A percentile compares a stretch with the other conserved stretches of the same genome.
These are phyloP conservation scores for Cybosia mesomella DNA, from an alignment of 2,888 invertebrate species.

Conservation along the genomic window DNA sequence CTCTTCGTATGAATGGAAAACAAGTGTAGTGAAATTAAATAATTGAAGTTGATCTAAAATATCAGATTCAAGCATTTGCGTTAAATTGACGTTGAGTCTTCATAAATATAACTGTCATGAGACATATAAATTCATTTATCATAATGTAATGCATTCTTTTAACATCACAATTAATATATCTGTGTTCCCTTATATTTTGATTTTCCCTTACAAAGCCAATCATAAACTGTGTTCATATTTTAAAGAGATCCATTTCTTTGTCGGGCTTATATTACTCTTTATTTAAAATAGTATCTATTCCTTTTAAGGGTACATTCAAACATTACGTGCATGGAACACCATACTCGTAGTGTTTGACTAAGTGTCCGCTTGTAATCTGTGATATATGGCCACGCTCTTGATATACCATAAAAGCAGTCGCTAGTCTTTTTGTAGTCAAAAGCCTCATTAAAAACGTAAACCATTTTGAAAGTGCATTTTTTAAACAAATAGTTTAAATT, in stretches of 20 bases:
- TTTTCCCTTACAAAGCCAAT: conserved; percentile 27
- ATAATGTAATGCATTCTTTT: not conserved
- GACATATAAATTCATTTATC: not conserved
- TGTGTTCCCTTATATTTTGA: not conserved
- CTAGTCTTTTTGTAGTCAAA: conserved; percentile 33
- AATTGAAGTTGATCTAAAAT: conserved; percentile 49
- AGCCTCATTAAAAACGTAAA: conserved; percentile 25
- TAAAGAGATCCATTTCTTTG: conserved; percentile 43
- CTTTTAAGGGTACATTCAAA: conserved; percentile 45
- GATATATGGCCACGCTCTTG: conserved; percentile 56
- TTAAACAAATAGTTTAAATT: too few relatives aligned
- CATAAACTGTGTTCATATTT: conserved; percentile 49
- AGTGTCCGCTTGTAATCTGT: conserved; percentile 61
- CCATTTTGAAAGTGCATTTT: not conserved
- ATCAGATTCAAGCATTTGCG: conserved; percentile 50
- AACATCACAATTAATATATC: not conserved
- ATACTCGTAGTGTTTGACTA: conserved; percentile 58
- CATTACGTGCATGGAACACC: not conserved
- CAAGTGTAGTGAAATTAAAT: conserved; percentile 50
- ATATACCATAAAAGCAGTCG: conserved; percentile 47
- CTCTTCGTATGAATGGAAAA: conserved; percentile 50
- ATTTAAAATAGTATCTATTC: conserved; percentile 55
- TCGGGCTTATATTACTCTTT: conserved; percentile 44
- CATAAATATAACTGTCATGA: not conserved
- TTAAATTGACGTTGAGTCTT: conserved; percentile 8